A percentile compares a stretch with the other conserved stretches of the same genome.
These are phyloP conservation scores for Bhutanitis thaidina DNA, from an alignment of 2,888 invertebrate genomes.

Conservation along the genomic window DNA sequence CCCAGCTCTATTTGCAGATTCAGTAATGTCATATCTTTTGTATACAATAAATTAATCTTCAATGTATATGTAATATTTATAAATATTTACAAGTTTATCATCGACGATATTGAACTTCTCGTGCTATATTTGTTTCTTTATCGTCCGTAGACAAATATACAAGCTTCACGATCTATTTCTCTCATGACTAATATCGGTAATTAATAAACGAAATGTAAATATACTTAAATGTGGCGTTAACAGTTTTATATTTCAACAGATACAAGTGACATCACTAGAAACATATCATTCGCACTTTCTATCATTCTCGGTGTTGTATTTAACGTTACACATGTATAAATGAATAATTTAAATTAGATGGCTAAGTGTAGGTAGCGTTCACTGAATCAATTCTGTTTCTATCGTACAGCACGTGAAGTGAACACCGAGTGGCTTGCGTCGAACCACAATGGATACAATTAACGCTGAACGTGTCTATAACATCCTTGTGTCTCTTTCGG, in stretches of 20 bases:
- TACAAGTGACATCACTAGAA: constrained; percentile 54
- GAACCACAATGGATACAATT: too few species aligned
- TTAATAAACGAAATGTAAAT: constrained; percentile 39
- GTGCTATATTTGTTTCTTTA: background rate
- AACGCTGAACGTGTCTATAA: too few species aligned
- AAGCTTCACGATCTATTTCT: constrained; percentile 9
- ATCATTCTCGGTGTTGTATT: constrained; percentile 70
- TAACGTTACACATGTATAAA: constrained; percentile 40
- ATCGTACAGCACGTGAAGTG: background rate
- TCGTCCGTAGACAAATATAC: background rate
- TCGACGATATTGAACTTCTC: background rate
- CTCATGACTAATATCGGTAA: background rate
- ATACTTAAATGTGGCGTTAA: constrained; percentile 43
- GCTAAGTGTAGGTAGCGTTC: constrained; percentile 35
- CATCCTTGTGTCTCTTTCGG: too few species aligned
- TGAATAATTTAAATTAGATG: constrained; percentile 24
- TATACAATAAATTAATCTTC: too few species aligned
- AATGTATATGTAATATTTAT: background rate
- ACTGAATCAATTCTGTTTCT: constrained; percentile 25
- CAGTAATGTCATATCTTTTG: background rate
- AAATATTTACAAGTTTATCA: background rate
- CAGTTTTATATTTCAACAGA: constrained; percentile 60
- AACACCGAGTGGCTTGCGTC: too few species aligned
- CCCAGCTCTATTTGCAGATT: background rate
- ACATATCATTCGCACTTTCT: constrained; percentile 75